Evolutionary conservation across 2,888 invertebrate species (phyloP), one percentile per base, ranked within the genome.

Genomic region (Xylota segnis): DNA sequence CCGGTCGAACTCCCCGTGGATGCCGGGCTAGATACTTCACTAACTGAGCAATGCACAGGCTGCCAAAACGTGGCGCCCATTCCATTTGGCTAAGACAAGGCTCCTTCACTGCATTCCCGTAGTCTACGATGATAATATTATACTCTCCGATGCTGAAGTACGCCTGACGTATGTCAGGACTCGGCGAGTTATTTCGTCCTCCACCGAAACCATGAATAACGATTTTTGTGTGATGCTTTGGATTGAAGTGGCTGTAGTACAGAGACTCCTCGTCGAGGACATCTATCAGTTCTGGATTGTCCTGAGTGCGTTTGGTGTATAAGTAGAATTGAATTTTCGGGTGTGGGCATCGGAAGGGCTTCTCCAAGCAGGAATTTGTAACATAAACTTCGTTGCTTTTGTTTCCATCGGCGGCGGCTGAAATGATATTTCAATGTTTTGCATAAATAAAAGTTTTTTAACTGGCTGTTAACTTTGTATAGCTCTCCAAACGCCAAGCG

Each of bases 181-280:
- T 97, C 0, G 97, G 97, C 0, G 96, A 95, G 37, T 96, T 93
- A 90, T 96, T 95, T 84, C 97, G 93, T 0, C 97, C 97, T 0
- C 97, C 97, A 0, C 97, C 97, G 89, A 98, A 98, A 5, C 98
- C 98, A 90, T 98, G 98, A 16, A 98, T 96, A 56, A 98, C 95
- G 23, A 98, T 94, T 93, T 98, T 98, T 5, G 97, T 97, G 0
- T 96, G 95, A 91, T 96, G 95, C 0, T 93, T 94, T 0, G 95
- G 94, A 91, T 97, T 96, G 91, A 97, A 98, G 88, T 94, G 95
- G 0, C 97, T 96, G 81, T 94, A 94, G 88, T 95, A 95, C 23
- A 98, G 92, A 0, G 97, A 96, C 43, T 95, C 94, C 56, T 94
- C 93, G 89, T 95, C 94, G 27, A 95, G 93, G 0, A 96, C 95